phyloP scores from a whole-genome alignment of 1,140 invertebrate genomes.

The Megathymus violae region DNA sequence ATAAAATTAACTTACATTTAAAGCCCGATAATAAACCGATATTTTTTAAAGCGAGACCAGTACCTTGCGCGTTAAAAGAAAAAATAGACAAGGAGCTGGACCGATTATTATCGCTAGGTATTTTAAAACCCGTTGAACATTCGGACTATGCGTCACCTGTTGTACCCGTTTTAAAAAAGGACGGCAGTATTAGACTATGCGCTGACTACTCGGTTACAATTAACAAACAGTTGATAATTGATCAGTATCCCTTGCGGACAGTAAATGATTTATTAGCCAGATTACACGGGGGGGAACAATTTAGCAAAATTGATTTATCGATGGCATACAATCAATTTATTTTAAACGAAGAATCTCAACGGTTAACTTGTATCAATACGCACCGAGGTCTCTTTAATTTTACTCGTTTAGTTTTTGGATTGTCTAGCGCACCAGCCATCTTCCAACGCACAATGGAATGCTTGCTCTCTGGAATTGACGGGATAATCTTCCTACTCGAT shows the following conservation, averaged over 20 bases:
- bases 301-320: slow-evolving; percentile 39
- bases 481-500: slow-evolving; percentile 33
- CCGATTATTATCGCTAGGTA: slow-evolving; percentile 5
- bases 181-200: slow-evolving; percentile 38
- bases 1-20: slow-evolving; percentile 40
- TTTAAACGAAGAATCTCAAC: slow-evolving; percentile 36
- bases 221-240: slow-evolving; percentile 42
- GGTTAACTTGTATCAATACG: slow-evolving; percentile 41
- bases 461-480: slow-evolving; percentile 37
- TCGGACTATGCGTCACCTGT: slow-evolving; percentile 38
- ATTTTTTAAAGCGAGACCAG: too few relatives aligned
- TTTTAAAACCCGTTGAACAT: slow-evolving; percentile 38
- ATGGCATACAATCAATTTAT: slow-evolving; percentile 43
- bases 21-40: too few relatives aligned
- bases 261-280: slow-evolving; percentile 41
- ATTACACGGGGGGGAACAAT: slow-evolving; percentile 38
- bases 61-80: too few relatives aligned
- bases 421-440: slow-evolving; percentile 39
- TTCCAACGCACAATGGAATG: slow-evolving; percentile 51
- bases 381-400: slow-evolving; percentile 42
- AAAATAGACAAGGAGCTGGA: slow-evolving; percentile 30
- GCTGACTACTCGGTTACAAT: slow-evolving; percentile 41
- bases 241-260: slow-evolving; percentile 43
- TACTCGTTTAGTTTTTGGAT: slow-evolving; percentile 40
- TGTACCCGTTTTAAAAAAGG: too few relatives aligned